Base-by-base conservation (phyloP, 1,140 invertebrate species). In the Pseudomyrmex concolor region DNA sequence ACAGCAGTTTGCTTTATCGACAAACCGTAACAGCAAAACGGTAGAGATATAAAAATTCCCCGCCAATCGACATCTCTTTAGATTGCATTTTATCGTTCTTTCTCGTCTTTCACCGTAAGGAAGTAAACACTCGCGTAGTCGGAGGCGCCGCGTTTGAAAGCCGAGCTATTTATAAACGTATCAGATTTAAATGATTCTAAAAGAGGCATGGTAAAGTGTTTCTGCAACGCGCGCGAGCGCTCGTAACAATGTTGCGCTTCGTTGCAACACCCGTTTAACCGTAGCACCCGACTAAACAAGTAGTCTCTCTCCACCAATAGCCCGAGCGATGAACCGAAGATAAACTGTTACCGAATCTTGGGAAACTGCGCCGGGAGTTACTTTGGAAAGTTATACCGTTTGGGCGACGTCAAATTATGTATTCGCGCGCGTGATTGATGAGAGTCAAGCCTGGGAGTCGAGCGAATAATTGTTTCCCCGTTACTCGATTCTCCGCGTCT, bases 1-100 rank as follows among this genome's bases (percentile, higher is more conserved):
- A 34, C 34, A 34, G 9, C n/a, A 48, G 19, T 34, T 48, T 60
- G 19, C 12, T 34, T 76, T 85, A 85, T 85, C 77, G 70, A 76
- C 25, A 3, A 48, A 60, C 10, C 74, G 54, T 48, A 64, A 9
- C 22, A n/a, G 7, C 15, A 2, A 51, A 71, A 10, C 59, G 19
- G 55, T 54, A 50, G 5, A 57, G 62, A 73, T 4, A 34, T 34
- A 34, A 34, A 7, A 34, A 34, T 7, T 7, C 3, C 3, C 34
- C 34, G 34, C 34, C 34, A 34, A 34, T 34, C 34, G 34, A 7
- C 34, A 34, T 34, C 34, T 34, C 5, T 34, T 34, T 34, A 34
- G 34, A 34, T 34, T 7, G 34, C 34, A 34, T 34, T 34, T 34
- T 34, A 34, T 34, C 34, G 5, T 2, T 12, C 5, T 2, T 5